Percentiles rank a stretch among this genome's conserved stretches.
Evolutionary conservation across 2,113 vertebrate genomes (phyloP).

Genomic region (Bufo bufo): DNA sequence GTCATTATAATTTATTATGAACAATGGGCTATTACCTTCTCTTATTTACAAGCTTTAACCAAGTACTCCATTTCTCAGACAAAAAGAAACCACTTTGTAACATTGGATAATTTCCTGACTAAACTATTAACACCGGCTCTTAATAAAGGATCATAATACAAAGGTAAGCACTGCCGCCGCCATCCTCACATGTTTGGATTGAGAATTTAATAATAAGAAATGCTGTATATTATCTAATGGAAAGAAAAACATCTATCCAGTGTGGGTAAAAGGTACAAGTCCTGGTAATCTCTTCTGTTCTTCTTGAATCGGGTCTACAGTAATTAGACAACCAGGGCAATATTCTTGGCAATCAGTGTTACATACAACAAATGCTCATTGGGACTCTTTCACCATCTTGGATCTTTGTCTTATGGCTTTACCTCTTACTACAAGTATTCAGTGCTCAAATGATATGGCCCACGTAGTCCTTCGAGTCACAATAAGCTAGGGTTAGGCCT

Average conservation of each 20-base stretch:
- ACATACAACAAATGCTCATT: neutral
- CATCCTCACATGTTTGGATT: neutral
- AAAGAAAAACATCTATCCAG: neutral
- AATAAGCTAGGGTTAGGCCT: too few species aligned
- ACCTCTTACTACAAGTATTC: too few species aligned
- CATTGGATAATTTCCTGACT: conserved; percentile 19
- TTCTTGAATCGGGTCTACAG: too few species aligned
- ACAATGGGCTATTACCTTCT: conserved; percentile 79
- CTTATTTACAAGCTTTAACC: conserved; percentile 76
- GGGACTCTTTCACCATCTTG: too few species aligned
- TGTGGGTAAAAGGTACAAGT: neutral
- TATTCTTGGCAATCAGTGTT: neutral
- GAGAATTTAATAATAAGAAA: neutral
- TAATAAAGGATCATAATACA: neutral
- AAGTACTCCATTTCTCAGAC: conserved; percentile 76
- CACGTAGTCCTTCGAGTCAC: too few species aligned
- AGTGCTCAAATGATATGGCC: too few species aligned
- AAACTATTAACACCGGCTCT: conserved; percentile 7
- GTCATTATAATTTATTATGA: conserved; percentile 82
- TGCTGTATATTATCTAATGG: neutral
- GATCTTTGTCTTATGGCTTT: too few species aligned
- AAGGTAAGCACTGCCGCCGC: neutral
- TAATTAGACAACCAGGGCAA: neutral
- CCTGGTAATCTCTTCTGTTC: neutral
- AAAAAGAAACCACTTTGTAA: conserved; percentile 68